Base-by-base conservation (phyloP, 2,888 invertebrate genomes). In the Cerastis leucographa region DNA sequence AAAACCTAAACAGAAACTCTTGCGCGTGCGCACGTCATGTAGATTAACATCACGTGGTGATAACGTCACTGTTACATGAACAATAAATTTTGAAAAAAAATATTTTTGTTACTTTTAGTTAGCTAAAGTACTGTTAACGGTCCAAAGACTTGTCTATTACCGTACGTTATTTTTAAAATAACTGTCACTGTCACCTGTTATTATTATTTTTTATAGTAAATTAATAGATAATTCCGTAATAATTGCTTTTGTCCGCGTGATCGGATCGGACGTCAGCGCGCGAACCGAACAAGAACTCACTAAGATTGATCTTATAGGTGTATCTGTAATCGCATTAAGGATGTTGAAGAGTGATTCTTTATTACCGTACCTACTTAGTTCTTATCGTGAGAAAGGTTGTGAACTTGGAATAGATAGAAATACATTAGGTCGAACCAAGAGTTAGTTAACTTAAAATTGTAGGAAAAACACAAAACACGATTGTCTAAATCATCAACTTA, bases 321-420 rank as follows among this genome's bases (percentile, higher is more conserved):
- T 83, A 79, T 79, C 83, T 83, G 79, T 72, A 61, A 83, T 56
- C 25, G 40, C 81, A 81, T 59, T 64, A 62, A 62, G 56, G 62
- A 78, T 79, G 69, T 65, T 65, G 40, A 65, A 74, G 1, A 68
- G 64, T 46, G 35, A 72, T 46, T 70, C 25, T 25, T 11, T 65
- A 29, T 1, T 35, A 35, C 35, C 35, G 64, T 54, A 56, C 5
- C 12, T 54, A 29, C 22, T 54, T 29, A 49, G 35, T 29, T 61
- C 5, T 56, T 19, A 79, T 49, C 54, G n/a, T 46, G n/a, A 25
- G 19, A 72, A 62, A 54, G 14, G 3, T 40, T 40, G 2, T 19
- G 29, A 40, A 51, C 19, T n/a, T 62, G 17, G 5, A 42, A 35
- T 22, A 22, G 11, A 29, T 19, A 29, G n/a, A 29, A 54, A 75